These are phyloP conservation scores for Epizoanthus illoricatus DNA, from an alignment of 92 coral and sea anemone species.

Conservation along the genomic window DNA sequence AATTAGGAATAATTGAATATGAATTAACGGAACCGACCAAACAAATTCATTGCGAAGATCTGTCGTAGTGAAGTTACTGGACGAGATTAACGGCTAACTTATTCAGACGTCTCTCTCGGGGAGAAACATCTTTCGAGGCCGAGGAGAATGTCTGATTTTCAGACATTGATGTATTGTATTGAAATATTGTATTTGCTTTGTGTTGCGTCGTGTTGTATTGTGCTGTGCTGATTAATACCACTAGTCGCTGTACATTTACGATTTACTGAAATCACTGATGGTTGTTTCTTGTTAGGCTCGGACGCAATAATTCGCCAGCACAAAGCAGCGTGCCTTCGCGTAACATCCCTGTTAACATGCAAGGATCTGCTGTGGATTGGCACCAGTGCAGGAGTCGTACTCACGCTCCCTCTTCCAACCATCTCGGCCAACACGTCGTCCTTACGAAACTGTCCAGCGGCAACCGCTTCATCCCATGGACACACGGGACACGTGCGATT, in stretches of 20 bases:
- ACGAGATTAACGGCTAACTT: too few relatives aligned
- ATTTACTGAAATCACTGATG: not conserved
- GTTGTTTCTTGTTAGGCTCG: slow-evolving; percentile 66
- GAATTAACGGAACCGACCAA: too few relatives aligned
- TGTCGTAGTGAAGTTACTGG: too few relatives aligned
- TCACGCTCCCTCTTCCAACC: slow-evolving; percentile 93
- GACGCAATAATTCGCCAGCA: slow-evolving; percentile 99
- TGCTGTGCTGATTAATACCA: slow-evolving; percentile 6
- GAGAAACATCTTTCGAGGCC: too few relatives aligned
- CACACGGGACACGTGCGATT: slow-evolving; percentile 99
- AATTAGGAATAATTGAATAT: too few relatives aligned
- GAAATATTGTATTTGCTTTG: slow-evolving; percentile 1
- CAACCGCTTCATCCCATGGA: slow-evolving; percentile 96
- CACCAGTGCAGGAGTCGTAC: slow-evolving; percentile 99
- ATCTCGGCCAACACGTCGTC: slow-evolving; percentile 93
- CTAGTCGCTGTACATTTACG: not conserved
- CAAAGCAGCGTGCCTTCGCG: slow-evolving; percentile 97
- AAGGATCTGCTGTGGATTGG: slow-evolving; percentile 98
- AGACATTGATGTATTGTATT: too few relatives aligned
- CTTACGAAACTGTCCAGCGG: slow-evolving; percentile 86
- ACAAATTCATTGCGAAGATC: too few relatives aligned
- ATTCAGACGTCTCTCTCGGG: too few relatives aligned
- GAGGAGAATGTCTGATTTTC: too few relatives aligned
- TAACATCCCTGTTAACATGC: slow-evolving; percentile 91
- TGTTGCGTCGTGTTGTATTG: slow-evolving; percentile 20